These are phyloP conservation scores for Trisateles emortualis DNA, from an alignment of 2,888 invertebrate species.

Conservation along the genomic window DNA sequence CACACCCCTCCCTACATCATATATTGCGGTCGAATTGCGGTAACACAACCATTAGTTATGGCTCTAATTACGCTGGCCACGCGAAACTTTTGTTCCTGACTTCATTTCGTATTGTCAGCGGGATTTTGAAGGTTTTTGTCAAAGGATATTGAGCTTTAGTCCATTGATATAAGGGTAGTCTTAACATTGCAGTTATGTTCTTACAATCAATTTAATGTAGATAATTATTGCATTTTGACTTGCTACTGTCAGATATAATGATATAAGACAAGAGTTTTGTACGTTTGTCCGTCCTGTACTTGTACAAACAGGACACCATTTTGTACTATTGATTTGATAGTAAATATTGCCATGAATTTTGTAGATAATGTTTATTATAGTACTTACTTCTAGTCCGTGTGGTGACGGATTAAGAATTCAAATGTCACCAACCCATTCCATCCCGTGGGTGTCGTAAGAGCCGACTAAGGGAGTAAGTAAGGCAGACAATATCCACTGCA, in stretches of 20 bases:
- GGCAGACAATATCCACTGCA: too few species aligned
- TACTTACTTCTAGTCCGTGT: too few species aligned
- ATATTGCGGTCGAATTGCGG: conserved; percentile 19
- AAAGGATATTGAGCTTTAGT: conserved; percentile 42
- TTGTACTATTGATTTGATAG: conserved; percentile 17
- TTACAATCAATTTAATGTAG: conserved; percentile 57
- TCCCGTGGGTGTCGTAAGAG: too few species aligned
- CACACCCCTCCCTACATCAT: conserved; percentile 26
- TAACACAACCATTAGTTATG: conserved; percentile 42
- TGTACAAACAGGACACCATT: conserved; percentile 39
- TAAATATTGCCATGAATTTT: not conserved
- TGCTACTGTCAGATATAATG: conserved; percentile 59
- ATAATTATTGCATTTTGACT: conserved; percentile 62
- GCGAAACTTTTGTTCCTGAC: conserved; percentile 62
- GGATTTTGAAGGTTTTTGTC: conserved; percentile 42
- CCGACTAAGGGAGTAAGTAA: too few species aligned
- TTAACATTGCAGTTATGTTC: conserved; percentile 32
- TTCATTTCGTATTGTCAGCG: conserved; percentile 59
- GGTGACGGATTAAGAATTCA: too few species aligned
- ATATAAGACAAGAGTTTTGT: conserved; percentile 38
- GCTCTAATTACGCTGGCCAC: conserved; percentile 54
- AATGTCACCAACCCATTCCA: too few species aligned
- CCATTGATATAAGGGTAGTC: conserved; percentile 25
- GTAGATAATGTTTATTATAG: too few species aligned
- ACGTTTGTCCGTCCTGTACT: conserved; percentile 28